Conservation (phyloP, 1,140 invertebrate species). For the Limonius californicus region DNA sequence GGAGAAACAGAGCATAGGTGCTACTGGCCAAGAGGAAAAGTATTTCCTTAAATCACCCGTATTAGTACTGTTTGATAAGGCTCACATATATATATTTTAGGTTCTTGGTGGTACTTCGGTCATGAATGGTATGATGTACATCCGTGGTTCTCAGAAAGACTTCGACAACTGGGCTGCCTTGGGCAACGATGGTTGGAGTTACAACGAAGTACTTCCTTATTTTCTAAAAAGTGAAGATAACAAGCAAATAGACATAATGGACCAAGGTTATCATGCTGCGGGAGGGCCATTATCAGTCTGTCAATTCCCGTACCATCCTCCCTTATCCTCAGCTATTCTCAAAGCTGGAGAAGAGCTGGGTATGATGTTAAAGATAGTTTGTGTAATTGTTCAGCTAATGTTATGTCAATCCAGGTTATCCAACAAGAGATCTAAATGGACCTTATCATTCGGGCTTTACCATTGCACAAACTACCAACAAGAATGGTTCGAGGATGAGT, state of each 20-base stretch:
- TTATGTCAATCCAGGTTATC: conserved; percentile 73
- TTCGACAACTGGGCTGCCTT: conserved; percentile 85
- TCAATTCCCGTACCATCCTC: conserved; percentile 83
- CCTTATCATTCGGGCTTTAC: conserved; percentile 72
- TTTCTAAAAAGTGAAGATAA: conserved; percentile 87
- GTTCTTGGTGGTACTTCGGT: conserved; percentile 89
- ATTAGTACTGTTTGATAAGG: not conserved
- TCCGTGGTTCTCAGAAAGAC: conserved; percentile 84
- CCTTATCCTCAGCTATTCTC: conserved; percentile 76
- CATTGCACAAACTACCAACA: conserved; percentile 82
- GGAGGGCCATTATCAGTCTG: conserved; percentile 76
- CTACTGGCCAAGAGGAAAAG: conserved; percentile 82
- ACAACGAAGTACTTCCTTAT: conserved; percentile 81
- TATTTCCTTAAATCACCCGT: too few species aligned
- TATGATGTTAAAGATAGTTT: conserved; percentile 37
- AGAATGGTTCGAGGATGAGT: conserved; percentile 82
- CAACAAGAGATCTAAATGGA: conserved; percentile 80
- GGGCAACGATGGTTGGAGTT: conserved; percentile 88
- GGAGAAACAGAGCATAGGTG: conserved; percentile 69
- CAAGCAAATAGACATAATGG: conserved; percentile 68
- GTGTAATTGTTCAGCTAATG: too few species aligned
- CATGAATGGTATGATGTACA: conserved; percentile 97
- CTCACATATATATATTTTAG: conserved; percentile 37
- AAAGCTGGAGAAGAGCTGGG: conserved; percentile 78
- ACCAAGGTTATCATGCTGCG: conserved; percentile 70